Evolutionary conservation across 1,140 invertebrate species (phyloP).

Genomic region (Harpegnathos saltator): DNA sequence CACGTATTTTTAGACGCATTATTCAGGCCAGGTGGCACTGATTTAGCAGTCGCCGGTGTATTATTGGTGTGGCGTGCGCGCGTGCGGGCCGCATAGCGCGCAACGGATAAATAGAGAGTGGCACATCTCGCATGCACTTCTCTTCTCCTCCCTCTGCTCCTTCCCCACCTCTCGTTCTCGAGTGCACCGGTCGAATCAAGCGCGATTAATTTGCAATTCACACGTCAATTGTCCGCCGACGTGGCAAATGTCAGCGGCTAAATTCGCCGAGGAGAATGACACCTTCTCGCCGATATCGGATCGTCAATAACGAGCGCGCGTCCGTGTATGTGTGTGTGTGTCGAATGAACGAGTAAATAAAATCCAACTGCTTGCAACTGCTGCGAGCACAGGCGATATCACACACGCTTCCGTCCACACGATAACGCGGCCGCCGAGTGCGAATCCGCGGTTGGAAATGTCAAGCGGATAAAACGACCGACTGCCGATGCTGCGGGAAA

Average conservation of each 20-base stretch:
- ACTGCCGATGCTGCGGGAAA: too few species aligned
- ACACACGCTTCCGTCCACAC: neutral
- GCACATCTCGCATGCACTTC: too few species aligned
- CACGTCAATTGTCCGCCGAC: slow-evolving; percentile 7
- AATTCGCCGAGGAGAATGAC: slow-evolving; percentile 12
- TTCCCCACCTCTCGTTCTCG: neutral
- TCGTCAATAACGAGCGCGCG: neutral
- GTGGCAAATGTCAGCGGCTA: slow-evolving; percentile 25
- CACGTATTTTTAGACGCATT: slow-evolving; percentile 77
- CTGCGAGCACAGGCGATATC: neutral
- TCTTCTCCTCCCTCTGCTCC: too few species aligned
- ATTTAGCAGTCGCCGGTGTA: slow-evolving; percentile 74
- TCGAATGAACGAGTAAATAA: neutral
- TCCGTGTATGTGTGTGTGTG: too few species aligned
- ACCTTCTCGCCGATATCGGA: neutral
- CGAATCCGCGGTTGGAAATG: too few species aligned
- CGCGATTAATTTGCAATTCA: slow-evolving; percentile 44
- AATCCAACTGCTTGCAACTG: neutral
- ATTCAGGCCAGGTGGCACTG: slow-evolving; percentile 78
- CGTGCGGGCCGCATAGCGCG: slow-evolving; percentile 8
- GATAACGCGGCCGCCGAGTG: too few species aligned
- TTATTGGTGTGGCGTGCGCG: slow-evolving; percentile 67
- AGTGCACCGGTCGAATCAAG: neutral
- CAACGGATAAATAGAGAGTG: slow-evolving; percentile 20
- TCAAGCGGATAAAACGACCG: too few species aligned